Evolutionary conservation across 1,140 invertebrate species (phyloP), one percentile per base, ranked within the genome.

Genomic region (Saxidomus purpurata): DNA sequence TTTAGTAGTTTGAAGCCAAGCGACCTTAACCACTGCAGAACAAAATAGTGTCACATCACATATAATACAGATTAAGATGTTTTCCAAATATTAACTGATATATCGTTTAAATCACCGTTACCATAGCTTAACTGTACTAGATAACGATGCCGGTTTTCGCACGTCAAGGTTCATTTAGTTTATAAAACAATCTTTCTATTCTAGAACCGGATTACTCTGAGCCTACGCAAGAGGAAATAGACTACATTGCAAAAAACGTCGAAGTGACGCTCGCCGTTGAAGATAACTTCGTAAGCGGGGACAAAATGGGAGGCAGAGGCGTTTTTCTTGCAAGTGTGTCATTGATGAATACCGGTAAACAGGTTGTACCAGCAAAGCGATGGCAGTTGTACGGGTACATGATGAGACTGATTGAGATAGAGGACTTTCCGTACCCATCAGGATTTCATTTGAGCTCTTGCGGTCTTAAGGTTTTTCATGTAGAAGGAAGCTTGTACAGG

Each of bases 311-410:
- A 11, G 0, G 63, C 0, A 15, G 87, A 3, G 76, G 77, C 9
- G 55, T 67, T 22, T 74, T 25, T 61, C n/a, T 71, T 36, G 43
- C 38, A 28, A 43, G 28, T 0, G 22, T 89, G 34, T 43, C 76
- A 19, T 59, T 89, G 43, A 11, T 22, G 2, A 89, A 89, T 36
- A 52, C 47, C 13, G 87, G 87, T 13, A 25, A 43, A 22, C 6
- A 36, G 13, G 28, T 22, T 15, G 38, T 89, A 25, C 11, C 28
- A 22, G 61, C 63, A 17, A 40, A 34, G 22, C 55, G 38, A 34
- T 89, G 87, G 87, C 59, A 74, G 36, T 22, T 89, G 2, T 89
- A 81, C 34, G 87, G 77, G 3, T 89, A 89, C n/a, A 82, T 74
- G 28, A 71, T 89, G 61, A 17, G 79, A 40, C 63, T 71, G 4